Conservation (phyloP, 2,797 vertebrate genomes). For the Meda fulgida region DNA sequence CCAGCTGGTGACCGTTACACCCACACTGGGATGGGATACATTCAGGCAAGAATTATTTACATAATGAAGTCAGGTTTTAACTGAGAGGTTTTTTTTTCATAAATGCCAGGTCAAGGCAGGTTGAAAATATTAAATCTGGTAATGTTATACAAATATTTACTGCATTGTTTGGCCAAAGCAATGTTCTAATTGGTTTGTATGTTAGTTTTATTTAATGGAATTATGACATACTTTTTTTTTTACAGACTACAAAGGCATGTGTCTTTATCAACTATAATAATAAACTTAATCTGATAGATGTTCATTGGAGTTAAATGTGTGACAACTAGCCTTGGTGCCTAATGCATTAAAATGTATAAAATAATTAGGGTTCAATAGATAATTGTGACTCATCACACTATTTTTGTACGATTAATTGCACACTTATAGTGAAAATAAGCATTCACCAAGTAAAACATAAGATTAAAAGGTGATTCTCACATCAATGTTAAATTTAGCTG, state of each 20-base stretch:
- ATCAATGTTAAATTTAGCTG: too few species aligned
- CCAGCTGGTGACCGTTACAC: too few species aligned
- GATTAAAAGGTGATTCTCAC: too few species aligned
- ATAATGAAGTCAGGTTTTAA: conserved; percentile 3
- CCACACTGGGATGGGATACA: not conserved
- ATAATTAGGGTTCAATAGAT: not conserved
- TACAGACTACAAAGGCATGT: not conserved
- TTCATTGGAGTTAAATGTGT: not conserved
- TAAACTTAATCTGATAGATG: not conserved
- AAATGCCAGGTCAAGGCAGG: not conserved
- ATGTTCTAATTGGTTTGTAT: not conserved
- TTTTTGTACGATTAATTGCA: too few species aligned
- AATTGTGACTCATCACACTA: too few species aligned
- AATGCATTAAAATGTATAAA: not conserved
- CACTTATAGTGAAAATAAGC: too few species aligned
- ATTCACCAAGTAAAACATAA: too few species aligned
- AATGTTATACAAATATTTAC: not conserved
- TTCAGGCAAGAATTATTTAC: not conserved
- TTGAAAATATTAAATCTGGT: not conserved
- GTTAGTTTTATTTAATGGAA: not conserved
- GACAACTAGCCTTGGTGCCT: not conserved
- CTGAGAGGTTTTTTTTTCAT: conserved; percentile 4
- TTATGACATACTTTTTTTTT: not conserved
- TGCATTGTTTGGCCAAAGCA: not conserved
- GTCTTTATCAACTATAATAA: not conserved